Conservation (phyloP, 1,140 invertebrate genomes). For the Watersipora subatra region DNA sequence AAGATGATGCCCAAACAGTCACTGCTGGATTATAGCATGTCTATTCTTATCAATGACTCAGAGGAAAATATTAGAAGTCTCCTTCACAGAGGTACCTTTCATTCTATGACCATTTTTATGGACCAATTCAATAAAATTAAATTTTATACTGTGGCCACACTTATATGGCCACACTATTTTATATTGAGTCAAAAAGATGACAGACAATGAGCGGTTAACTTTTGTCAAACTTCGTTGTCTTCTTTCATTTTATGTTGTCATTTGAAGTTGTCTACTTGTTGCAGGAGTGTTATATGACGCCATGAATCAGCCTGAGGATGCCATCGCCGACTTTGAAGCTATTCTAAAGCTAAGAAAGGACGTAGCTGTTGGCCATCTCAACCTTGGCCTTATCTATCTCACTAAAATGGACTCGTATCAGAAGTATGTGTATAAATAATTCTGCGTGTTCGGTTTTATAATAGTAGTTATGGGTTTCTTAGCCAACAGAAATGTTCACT, state of each 20-base stretch:
- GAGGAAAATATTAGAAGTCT: conserved; percentile 34
- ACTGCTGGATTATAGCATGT: conserved; percentile 37
- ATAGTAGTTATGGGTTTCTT: too few relatives aligned
- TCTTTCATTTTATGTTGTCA: too few relatives aligned
- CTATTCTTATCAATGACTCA: conserved; percentile 30
- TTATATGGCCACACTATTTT: too few relatives aligned
- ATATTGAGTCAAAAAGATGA: too few relatives aligned
- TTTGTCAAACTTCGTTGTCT: too few relatives aligned
- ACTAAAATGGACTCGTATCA: conserved; percentile 30
- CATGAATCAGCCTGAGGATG: conserved; percentile 28
- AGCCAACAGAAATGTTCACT: too few relatives aligned
- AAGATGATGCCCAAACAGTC: conserved; percentile 24
- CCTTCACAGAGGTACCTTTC: conserved; percentile 37
- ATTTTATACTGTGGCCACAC: too few relatives aligned
- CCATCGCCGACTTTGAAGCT: conserved; percentile 38
- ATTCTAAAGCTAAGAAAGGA: conserved; percentile 36
- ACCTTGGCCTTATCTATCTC: conserved; percentile 37
- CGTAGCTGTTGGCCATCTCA: conserved; percentile 33
- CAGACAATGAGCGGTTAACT: too few relatives aligned
- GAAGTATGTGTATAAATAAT: conserved; percentile 24
- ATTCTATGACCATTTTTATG: conserved; percentile 28
- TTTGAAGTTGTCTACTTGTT: too few relatives aligned
- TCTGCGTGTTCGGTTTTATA: too few relatives aligned
- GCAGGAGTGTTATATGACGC: conserved; percentile 1
- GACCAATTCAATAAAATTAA: too few relatives aligned